Conservation (phyloP, 2,113 vertebrate genomes). For the Sorex fumeus region DNA sequence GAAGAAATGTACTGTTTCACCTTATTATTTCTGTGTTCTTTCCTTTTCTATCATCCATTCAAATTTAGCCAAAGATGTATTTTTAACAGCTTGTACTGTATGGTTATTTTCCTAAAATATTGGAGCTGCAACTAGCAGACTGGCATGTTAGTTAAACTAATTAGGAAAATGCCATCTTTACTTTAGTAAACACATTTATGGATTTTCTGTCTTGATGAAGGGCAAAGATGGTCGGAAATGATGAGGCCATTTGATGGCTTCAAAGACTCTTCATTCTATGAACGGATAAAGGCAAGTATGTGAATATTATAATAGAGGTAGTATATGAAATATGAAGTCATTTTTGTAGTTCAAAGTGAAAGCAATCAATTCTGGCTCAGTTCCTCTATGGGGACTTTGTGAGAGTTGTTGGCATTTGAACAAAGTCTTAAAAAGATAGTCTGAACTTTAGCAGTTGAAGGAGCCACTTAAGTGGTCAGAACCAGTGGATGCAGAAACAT, state of each 20-base stretch:
- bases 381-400: neutral
- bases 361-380: neutral
- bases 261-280: neutral
- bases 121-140: neutral
- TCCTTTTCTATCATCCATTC: neutral
- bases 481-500: neutral
- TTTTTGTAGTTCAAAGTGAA: neutral
- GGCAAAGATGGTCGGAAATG: neutral
- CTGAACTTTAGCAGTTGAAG: neutral
- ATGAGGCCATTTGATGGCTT: neutral
- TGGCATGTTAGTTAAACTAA: neutral
- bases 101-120: constrained; percentile 11
- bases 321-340: neutral
- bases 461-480: neutral
- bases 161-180: neutral
- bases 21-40: too few relatives aligned
- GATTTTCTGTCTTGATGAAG: neutral
- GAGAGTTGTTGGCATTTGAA: neutral
- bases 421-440: neutral
- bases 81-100: neutral
- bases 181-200: constrained; percentile 5
- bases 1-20: neutral
- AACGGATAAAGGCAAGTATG: neutral
- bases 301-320: neutral
- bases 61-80: neutral